Evolutionary conservation across 92 coral and sea anemone genomes (phyloP), one percentile per base, ranked within the genome.

Genomic region (Zoanthus gigantus): DNA sequence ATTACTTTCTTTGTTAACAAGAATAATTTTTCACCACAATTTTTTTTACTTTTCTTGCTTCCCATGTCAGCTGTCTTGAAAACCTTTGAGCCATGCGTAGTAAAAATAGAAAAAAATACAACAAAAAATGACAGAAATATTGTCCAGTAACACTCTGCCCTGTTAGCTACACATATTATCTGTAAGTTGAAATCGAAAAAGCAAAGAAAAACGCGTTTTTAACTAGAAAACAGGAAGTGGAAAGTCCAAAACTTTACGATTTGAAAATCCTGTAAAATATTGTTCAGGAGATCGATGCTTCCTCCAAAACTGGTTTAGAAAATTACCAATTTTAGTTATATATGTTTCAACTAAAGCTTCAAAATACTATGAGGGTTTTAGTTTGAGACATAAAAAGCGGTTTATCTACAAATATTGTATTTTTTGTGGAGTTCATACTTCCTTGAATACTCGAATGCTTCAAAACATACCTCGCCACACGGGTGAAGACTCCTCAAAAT

Each of bases 71-170:
- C 83, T 85, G 83, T 77, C 60, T 72, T 85, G 83, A 58, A 85
- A 80, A 77, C 74, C 52, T 73, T 82, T 77, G 79, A 93, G 93
- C 91, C 98, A 95, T 95, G 98, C 98, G 98, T 95, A 95, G 84
- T 95, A 95, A 95, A 95, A 95, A 93, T 95, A n/a, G 78, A 13
- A 92, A 93, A 95, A 95, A 95, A 95, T 95, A 82, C 92, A 29
- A 72, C 67, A 92, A 91, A 95, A 93, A 95, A 91, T 93, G 76
- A 60, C 54, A 68, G 73, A 87, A 93, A 93, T 95, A 93, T 71
- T 82, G 79, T 79, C 71, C 92, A 83, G 90, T 79, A 82, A 89
- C 87, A 93, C 87, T 83, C 34, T 66, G 84, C 82, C 93, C 60
- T 78, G 53, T 71, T 79, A 44, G 46, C 45, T 47, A 71, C 57